Percentiles rank a stretch among this genome's conserved stretches.
phyloP scores from a whole-genome alignment of 2,888 invertebrate genomes.

The Sabellastarte sp. region DNA sequence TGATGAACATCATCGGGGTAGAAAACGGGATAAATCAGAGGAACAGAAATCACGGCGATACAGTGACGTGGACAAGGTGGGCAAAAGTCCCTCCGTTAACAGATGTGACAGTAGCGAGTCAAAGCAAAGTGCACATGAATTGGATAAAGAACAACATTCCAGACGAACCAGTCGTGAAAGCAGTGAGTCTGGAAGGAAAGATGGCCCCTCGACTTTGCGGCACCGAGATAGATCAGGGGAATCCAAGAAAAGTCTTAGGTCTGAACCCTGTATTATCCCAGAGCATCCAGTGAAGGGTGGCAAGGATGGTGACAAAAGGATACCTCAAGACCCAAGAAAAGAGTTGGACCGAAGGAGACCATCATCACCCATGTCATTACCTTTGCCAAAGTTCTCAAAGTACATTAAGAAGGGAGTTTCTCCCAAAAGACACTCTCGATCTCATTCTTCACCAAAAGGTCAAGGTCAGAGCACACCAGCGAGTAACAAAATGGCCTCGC shows the following conservation, averaged over 20 bases:
- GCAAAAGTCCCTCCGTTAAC: neutral
- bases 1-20: conserved; percentile 31
- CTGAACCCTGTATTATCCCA: conserved; percentile 10
- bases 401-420: too few species aligned
- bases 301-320: conserved; percentile 7
- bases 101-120: neutral
- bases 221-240: neutral
- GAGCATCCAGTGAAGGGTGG: too few species aligned
- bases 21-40: conserved; percentile 1
- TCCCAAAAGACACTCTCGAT: too few species aligned
- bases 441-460: too few species aligned
- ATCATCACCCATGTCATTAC: conserved; percentile 81
- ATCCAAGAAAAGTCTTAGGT: neutral
- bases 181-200: neutral
- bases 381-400: conserved; percentile 83
- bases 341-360: conserved; percentile 62
- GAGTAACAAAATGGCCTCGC: too few species aligned
- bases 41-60: neutral
- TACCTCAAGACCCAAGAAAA: conserved; percentile 11
- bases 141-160: neutral
- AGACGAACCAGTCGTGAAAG: neutral
- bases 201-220: too few species aligned
- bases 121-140: neutral
- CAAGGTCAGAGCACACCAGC: too few species aligned
- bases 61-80: neutral